Percentiles rank a stretch among this genome's conserved stretches.
phyloP scores from a whole-genome alignment of 2,113 vertebrate genomes.

The Chaetodon trifascialis region DNA sequence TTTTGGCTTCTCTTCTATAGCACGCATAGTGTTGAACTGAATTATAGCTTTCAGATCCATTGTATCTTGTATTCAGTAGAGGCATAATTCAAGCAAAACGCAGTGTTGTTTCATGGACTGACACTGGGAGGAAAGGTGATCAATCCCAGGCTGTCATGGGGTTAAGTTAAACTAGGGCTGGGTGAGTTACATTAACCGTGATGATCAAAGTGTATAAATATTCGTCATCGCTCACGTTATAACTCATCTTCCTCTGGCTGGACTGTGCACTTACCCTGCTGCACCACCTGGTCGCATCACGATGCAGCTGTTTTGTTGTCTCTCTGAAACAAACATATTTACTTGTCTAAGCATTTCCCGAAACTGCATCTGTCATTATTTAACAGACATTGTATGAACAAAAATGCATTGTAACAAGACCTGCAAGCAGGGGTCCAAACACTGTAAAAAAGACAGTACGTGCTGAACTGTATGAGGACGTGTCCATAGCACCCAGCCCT shows the following conservation, averaged over 20 bases:
- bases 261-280: slow-evolving; percentile 20
- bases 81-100: slow-evolving; percentile 68
- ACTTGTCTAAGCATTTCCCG: slow-evolving; percentile 14
- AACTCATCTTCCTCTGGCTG: slow-evolving; percentile 48
- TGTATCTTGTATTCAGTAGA: slow-evolving; percentile 83
- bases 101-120: slow-evolving; percentile 65
- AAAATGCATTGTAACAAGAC: slow-evolving; percentile 6
- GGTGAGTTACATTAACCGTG: slow-evolving; percentile 57
- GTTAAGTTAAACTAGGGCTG: slow-evolving; percentile 49
- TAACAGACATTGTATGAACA: slow-evolving; percentile 6
- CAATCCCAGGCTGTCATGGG: slow-evolving; percentile 21
- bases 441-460: neutral
- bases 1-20: slow-evolving; percentile 83
- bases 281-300: slow-evolving; percentile 26
- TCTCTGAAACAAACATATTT: slow-evolving; percentile 36
- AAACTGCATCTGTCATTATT: neutral
- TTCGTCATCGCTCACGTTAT: slow-evolving; percentile 44
- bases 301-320: slow-evolving; percentile 46
- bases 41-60: slow-evolving; percentile 81
- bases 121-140: slow-evolving; percentile 38
- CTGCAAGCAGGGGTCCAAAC: slow-evolving; percentile 1
- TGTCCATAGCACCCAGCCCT: slow-evolving; percentile 45
- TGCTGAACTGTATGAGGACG: slow-evolving; percentile 25
- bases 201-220: slow-evolving; percentile 71
- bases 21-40: slow-evolving; percentile 83